Evolutionary conservation across 2,888 invertebrate genomes (phyloP), one percentile per base, ranked within the genome.

Genomic region (Tinea pellionella): DNA sequence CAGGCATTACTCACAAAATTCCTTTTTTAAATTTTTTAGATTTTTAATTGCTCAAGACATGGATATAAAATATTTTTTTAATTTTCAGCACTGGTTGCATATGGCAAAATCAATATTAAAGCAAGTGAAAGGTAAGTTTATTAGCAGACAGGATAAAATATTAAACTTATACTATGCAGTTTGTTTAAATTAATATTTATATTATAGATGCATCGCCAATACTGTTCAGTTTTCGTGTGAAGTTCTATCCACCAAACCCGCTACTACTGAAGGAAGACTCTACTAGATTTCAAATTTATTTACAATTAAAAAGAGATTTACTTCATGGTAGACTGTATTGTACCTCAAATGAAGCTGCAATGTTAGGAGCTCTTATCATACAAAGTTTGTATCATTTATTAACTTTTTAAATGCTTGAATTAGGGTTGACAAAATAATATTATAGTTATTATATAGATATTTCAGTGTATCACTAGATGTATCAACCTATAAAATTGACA

Each of bases 231-330:
- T 96, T 99, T 81, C 94, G 98, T 64, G 96, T 98, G 64, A 98
- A 98, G 88, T 99, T 97, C 83, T 99, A 99, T 80, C 98, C 99
- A 13, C 95, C 96, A 61, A 97, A 98, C 85, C 98, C 98, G 13
- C 90, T 95, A 77, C 90, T 95, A 60, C 88, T 99, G 65, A 96
- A 96, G 78, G 98, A 98, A 77, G 96, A 98, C 80, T 93, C 96
- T 64, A 96, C 98, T 64, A 91, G 97, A 71, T 98, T 98, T 84
- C 97, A 98, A 83, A 91, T 97, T 72, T 97, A 96, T 79, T 89
- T 96, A 66, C 99, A 99, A 79, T 83, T 99, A 65, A 95, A 97
- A 80, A 89, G 98, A 70, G 99, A 99, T 83, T 89, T 99, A 64
- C 90, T 97, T 56, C 98, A 98, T 85, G 98, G 99, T 1, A 90